phyloP scores from a whole-genome alignment of 2,888 invertebrate species.

The Endotricha flammealis region DNA sequence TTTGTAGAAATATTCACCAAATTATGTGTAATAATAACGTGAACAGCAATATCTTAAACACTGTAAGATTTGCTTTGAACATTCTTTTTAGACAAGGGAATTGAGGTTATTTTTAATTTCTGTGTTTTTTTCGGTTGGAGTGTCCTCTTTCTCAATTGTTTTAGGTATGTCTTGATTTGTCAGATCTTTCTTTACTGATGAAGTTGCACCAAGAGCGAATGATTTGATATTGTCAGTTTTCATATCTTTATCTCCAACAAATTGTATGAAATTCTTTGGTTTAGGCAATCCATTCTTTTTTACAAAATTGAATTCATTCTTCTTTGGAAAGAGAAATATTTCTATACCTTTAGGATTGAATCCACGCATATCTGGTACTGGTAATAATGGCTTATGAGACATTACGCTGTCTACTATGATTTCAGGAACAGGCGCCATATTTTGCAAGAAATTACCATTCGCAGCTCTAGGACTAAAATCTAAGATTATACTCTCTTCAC shows the following conservation, averaged over 20 bases:
- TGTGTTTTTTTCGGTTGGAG: constrained; percentile 13
- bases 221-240: constrained; percentile 29
- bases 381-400: constrained; percentile 27
- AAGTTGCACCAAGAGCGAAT: too few relatives aligned
- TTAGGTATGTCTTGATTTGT: constrained; percentile 27
- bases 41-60: too few relatives aligned
- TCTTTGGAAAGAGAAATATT: constrained; percentile 55
- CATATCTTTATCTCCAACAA: constrained; percentile 49
- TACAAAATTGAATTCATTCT: constrained; percentile 28
- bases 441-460: constrained; percentile 8
- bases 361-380: constrained; percentile 17
- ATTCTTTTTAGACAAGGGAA: constrained; percentile 19
- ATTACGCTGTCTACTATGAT: constrained; percentile 34
- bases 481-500: constrained; percentile 51
- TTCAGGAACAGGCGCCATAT: constrained; percentile 29
- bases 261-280: constrained; percentile 37
- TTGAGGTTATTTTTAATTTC: constrained; percentile 22
- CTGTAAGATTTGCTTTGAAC: too few relatives aligned
- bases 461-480: constrained; percentile 42
- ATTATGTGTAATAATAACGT: too few relatives aligned
- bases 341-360: constrained; percentile 49
- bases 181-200: constrained; percentile 48
- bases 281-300: constrained; percentile 27
- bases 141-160: constrained; percentile 24
- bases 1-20: too few relatives aligned